Evolutionary conservation across 2,888 invertebrate species (phyloP).

Genomic region (Machimus atricapillus): DNA sequence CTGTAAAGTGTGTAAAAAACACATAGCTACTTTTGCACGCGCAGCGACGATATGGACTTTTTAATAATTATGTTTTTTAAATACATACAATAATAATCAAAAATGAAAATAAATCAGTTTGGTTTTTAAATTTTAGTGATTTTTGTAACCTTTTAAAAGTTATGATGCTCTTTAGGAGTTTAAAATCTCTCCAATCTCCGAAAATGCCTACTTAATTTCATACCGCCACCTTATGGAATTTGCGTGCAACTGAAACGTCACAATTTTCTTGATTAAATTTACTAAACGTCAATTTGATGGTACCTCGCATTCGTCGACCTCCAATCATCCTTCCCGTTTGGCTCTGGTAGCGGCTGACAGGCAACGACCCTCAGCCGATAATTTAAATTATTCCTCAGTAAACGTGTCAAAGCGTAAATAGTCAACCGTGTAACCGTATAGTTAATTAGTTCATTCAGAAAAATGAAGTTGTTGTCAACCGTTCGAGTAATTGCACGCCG

Average conservation of each 20-base stretch:
- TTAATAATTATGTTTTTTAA: too few species aligned
- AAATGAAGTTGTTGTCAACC: constrained; percentile 54
- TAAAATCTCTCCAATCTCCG: neutral
- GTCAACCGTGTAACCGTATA: neutral
- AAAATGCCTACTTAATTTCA: neutral
- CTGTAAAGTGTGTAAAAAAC: too few species aligned
- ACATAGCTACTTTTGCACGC: too few species aligned
- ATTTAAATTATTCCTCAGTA: neutral
- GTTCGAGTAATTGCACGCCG: constrained; percentile 61
- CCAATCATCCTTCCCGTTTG: constrained; percentile 22
- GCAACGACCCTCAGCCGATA: neutral
- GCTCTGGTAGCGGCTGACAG: neutral
- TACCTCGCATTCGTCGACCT: constrained; percentile 29
- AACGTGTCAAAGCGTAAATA: neutral
- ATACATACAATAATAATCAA: too few species aligned
- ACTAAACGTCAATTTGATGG: neutral
- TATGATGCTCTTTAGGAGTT: too few species aligned
- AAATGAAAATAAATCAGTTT: too few species aligned
- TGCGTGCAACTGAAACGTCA: neutral
- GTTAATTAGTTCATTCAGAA: neutral
- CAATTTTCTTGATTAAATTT: neutral
- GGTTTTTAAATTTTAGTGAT: too few species aligned
- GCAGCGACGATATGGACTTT: too few species aligned
- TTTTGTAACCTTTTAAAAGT: too few species aligned
- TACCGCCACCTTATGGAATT: neutral